phyloP scores from a whole-genome alignment of 2,797 vertebrate species.

The Falco naumanni region DNA sequence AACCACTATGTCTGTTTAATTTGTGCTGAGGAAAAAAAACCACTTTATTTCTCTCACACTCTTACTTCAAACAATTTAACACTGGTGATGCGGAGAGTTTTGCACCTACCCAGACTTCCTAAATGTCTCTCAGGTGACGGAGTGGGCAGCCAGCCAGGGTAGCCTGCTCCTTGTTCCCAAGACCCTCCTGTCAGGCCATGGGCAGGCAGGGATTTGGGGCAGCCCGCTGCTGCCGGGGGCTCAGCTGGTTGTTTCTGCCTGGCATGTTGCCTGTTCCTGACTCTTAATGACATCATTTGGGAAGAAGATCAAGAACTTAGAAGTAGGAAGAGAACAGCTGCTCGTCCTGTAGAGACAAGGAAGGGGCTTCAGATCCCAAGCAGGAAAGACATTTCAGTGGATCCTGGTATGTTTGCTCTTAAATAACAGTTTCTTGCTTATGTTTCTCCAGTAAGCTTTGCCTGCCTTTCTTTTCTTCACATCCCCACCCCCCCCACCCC shows the following conservation, averaged over 20 bases:
- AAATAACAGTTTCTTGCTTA: not conserved
- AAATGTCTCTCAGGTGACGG: fast-evolving
- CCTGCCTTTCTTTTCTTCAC: not conserved
- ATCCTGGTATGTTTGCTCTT: not conserved
- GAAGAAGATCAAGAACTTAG: not conserved
- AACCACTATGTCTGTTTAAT: not conserved
- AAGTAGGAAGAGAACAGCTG: not conserved
- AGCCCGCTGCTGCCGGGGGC: fast-evolving
- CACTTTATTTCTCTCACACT: not conserved
- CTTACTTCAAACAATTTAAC: not conserved
- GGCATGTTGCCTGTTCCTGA: fast-evolving
- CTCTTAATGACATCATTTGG: not conserved
- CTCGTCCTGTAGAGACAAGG: not conserved
- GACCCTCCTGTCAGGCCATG: not conserved
- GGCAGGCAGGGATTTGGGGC: not conserved
- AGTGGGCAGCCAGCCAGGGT: not conserved
- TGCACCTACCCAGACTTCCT: not conserved
- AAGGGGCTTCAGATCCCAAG: not conserved
- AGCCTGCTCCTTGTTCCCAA: not conserved
- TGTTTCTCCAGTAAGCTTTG: not conserved
- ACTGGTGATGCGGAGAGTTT: fast-evolving
- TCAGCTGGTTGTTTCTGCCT: not conserved
- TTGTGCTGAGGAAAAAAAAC: not conserved
- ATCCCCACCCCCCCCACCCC: too few relatives aligned
- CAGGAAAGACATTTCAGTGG: not conserved